Evolutionary conservation across 2,888 invertebrate genomes (phyloP).

Genomic region (Pachycephus smyrnensis): DNA sequence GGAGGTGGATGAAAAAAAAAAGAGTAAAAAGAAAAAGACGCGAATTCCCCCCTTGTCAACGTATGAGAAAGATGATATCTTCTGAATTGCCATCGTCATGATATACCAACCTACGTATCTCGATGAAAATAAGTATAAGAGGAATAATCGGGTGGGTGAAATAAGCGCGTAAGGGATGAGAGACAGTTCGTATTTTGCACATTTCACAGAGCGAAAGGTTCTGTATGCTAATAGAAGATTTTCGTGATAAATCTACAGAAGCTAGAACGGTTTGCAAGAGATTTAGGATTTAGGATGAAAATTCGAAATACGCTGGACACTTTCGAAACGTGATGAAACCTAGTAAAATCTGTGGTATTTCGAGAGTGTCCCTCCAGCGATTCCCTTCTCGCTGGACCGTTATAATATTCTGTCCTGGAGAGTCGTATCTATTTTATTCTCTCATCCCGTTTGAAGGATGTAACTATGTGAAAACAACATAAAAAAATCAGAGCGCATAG

Average conservation of each 20-base stretch:
- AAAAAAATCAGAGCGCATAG: slow-evolving; percentile 55
- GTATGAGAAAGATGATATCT: slow-evolving; percentile 56
- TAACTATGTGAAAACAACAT: slow-evolving; percentile 63
- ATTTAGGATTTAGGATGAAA: slow-evolving; percentile 11
- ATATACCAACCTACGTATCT: slow-evolving; percentile 37
- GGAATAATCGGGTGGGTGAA: slow-evolving; percentile 56
- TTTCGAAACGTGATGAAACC: slow-evolving; percentile 52
- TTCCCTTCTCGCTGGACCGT: slow-evolving; percentile 57
- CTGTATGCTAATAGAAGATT: background rate
- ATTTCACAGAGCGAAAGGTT: background rate
- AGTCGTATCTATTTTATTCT: slow-evolving; percentile 47
- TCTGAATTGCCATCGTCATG: slow-evolving; percentile 54
- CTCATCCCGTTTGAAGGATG: slow-evolving; percentile 36
- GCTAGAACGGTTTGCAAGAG: background rate
- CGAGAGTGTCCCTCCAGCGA: slow-evolving; percentile 27
- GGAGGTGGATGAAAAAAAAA: slow-evolving; percentile 1
- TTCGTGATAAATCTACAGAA: background rate
- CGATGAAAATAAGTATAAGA: slow-evolving; percentile 40
- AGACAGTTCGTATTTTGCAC: background rate
- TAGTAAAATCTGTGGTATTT: slow-evolving; percentile 41
- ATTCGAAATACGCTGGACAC: slow-evolving; percentile 41
- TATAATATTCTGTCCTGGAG: slow-evolving; percentile 60
- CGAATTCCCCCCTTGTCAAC: slow-evolving; percentile 40
- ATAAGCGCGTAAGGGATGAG: background rate
- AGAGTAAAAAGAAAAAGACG: background rate